These are phyloP conservation scores for Antigone vipio DNA, from an alignment of 2,113 vertebrate species.

Conservation along the genomic window DNA sequence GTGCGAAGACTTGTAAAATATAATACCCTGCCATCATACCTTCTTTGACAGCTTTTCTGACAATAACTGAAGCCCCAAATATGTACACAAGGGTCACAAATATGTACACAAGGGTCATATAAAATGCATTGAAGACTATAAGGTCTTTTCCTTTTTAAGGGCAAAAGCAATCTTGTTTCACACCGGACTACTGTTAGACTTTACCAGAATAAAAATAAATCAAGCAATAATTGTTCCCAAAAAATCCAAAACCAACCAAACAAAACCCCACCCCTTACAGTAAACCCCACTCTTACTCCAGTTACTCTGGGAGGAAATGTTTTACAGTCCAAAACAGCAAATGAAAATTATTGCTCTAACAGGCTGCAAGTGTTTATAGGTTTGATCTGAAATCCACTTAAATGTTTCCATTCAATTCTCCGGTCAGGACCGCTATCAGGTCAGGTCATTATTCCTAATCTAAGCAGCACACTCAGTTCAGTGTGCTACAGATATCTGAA, in stretches of 20 bases:
- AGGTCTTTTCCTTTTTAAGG: background rate
- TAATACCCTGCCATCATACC: background rate
- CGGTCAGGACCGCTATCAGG: accelerated
- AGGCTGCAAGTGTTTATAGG: background rate
- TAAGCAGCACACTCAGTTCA: background rate
- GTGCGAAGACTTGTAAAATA: background rate
- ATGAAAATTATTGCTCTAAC: background rate
- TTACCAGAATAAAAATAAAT: background rate
- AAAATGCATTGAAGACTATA: background rate
- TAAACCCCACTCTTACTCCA: background rate
- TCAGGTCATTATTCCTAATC: background rate
- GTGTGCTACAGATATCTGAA: background rate
- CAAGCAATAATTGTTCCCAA: background rate
- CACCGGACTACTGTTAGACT: background rate
- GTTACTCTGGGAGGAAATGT: background rate
- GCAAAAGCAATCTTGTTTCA: background rate
- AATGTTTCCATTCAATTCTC: background rate
- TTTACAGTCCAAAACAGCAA: background rate
- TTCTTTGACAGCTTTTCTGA: background rate
- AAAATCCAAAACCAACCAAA: background rate
- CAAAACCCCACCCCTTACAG: background rate
- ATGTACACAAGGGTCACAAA: accelerated
- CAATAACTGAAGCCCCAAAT: background rate
- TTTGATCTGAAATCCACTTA: background rate
- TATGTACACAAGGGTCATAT: accelerated